Conservation (phyloP, 2,797 vertebrate species). For the Propithecus deckenii region DNA sequence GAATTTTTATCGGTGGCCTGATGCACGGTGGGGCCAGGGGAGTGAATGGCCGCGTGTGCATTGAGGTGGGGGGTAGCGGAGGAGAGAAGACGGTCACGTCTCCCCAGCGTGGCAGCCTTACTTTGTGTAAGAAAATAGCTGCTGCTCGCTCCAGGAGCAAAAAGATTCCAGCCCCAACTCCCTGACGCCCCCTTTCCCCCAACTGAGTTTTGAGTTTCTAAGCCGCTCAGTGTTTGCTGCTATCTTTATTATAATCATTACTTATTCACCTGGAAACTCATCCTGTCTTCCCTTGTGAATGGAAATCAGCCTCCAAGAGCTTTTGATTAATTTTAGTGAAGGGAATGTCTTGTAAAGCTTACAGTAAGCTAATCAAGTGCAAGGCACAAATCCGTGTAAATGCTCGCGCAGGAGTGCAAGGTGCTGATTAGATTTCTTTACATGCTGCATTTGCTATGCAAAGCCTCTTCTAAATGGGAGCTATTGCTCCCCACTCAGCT, state of each 20-base stretch:
- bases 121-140: slow-evolving; percentile 41
- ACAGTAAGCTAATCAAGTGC: slow-evolving; percentile 85
- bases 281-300: slow-evolving; percentile 59
- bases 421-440: slow-evolving; percentile 82
- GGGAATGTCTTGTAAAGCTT: slow-evolving; percentile 83
- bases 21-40: not conserved
- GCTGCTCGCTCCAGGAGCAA: not conserved
- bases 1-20: slow-evolving; percentile 34
- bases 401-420: slow-evolving; percentile 77
- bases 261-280: slow-evolving; percentile 73
- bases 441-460: slow-evolving; percentile 74
- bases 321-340: slow-evolving; percentile 86
- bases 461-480: slow-evolving; percentile 63
- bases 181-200: not conserved
- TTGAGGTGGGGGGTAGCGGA: not conserved
- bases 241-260: slow-evolving; percentile 52
- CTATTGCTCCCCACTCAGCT: slow-evolving; percentile 64
- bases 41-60: not conserved
- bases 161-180: not conserved
- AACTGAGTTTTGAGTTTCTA: slow-evolving; percentile 14
- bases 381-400: slow-evolving; percentile 84
- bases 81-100: not conserved
- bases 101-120: not conserved
- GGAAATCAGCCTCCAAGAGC: slow-evolving; percentile 79
- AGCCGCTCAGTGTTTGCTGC: not conserved